Evolutionary conservation across 2,797 vertebrate genomes (phyloP).

Genomic region (Microcaecilia unicolor): DNA sequence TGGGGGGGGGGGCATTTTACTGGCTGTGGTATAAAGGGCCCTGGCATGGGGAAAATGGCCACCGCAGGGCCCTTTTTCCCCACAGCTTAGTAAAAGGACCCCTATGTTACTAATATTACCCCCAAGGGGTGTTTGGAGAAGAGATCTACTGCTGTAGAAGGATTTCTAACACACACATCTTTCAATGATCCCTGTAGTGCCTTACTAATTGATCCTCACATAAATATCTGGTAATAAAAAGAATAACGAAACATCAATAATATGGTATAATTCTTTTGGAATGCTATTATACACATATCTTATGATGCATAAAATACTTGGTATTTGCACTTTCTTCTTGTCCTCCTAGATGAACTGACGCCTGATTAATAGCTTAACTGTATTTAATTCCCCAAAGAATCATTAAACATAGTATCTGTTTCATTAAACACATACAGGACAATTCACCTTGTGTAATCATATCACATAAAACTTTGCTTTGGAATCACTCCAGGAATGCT

Average conservation of each 20-base stretch:
- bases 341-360: not conserved
- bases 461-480: conserved; percentile 56
- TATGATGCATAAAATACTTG: not conserved
- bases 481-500: conserved; percentile 37
- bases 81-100: no score
- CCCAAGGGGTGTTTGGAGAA: no score
- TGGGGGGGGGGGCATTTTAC: no score
- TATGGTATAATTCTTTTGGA: rapidly evolving
- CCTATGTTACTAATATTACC: no score
- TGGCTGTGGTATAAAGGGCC: no score
- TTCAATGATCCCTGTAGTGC: not conserved
- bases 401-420: conserved; percentile 39
- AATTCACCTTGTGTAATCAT: conserved; percentile 58
- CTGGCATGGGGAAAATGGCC: no score
- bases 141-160: no score
- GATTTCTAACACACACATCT: not conserved
- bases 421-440: conserved; percentile 49
- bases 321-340: not conserved
- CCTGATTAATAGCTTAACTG: conserved; percentile 35
- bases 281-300: rapidly evolving
- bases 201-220: not conserved
- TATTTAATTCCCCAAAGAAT: conserved; percentile 29
- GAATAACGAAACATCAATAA: not conserved
- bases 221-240: conserved; percentile 2
- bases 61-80: no score